Evolutionary conservation across 2,113 vertebrate genomes (phyloP).

Genomic region (Candoia aspera): DNA sequence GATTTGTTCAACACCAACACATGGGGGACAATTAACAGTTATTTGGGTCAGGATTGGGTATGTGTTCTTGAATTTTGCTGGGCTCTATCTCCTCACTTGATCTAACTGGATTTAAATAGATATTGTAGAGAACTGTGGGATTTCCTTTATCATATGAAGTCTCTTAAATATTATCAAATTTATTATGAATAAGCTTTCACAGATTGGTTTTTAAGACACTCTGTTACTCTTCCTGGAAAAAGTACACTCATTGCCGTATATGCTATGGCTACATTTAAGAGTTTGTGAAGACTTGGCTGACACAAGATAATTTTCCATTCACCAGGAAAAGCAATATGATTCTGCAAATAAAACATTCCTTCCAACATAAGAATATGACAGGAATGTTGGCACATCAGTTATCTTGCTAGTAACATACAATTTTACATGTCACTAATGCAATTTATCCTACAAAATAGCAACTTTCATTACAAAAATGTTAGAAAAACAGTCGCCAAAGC

Average conservation of each 20-base stretch:
- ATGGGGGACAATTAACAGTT: too few relatives aligned
- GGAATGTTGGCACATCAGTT: conserved; percentile 74
- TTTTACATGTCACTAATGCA: conserved; percentile 69
- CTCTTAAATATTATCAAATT: background rate
- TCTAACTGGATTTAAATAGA: background rate
- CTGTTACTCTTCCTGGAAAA: background rate
- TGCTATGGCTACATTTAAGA: background rate
- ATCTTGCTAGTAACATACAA: conserved; percentile 72
- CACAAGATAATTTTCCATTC: background rate
- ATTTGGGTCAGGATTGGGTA: too few relatives aligned
- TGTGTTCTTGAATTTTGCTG: background rate
- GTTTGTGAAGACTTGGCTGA: background rate
- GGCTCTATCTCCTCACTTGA: background rate
- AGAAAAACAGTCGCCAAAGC: conserved; percentile 72
- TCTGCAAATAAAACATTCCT: conserved; percentile 67
- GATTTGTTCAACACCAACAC: too few relatives aligned
- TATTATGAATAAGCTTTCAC: background rate
- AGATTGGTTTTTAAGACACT: background rate
- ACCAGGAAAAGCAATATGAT: conserved; percentile 47
- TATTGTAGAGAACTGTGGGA: too few relatives aligned
- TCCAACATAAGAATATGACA: conserved; percentile 72
- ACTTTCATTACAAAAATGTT: conserved; percentile 68
- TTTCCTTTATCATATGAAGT: too few relatives aligned
- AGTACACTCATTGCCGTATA: background rate
- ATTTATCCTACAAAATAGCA: conserved; percentile 71